Conservation (phyloP, 2,797 vertebrate species). For the Synaphobranchus kaupii region DNA sequence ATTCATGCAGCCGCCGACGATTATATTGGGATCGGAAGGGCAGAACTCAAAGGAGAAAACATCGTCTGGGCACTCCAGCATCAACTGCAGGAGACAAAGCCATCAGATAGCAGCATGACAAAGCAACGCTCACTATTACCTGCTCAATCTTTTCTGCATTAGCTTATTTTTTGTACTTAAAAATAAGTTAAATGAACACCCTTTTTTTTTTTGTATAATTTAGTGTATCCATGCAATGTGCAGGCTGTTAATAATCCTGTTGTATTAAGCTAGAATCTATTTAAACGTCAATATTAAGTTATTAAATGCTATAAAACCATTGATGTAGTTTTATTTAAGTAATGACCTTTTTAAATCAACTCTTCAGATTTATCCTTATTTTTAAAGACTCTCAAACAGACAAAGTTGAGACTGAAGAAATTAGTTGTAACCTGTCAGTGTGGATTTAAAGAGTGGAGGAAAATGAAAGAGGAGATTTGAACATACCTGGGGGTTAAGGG, state of each 20-base stretch:
- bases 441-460: conserved; percentile 38
- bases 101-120: conserved; percentile 33
- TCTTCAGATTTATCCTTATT: conserved; percentile 28
- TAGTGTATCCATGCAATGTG: not conserved
- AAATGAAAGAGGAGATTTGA: conserved; percentile 26
- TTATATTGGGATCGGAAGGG: conserved; percentile 86
- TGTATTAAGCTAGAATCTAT: not conserved
- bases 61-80: conserved; percentile 86
- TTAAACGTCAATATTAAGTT: not conserved
- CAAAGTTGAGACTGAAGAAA: conserved; percentile 23
- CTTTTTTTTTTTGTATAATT: not conserved
- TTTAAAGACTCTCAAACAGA: conserved; percentile 40
- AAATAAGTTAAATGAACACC: too few relatives aligned
- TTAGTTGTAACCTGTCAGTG: conserved; percentile 36
- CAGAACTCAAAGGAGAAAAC: conserved; percentile 88
- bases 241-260: not conserved
- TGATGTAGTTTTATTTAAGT: conserved; percentile 31
- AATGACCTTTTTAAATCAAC: conserved; percentile 35
- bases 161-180: not conserved
- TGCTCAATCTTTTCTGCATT: not conserved
- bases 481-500: conserved; percentile 82
- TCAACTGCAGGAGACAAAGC: conserved; percentile 74
- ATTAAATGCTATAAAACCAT: not conserved
- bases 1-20: conserved; percentile 87
- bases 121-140: not conserved